Base-by-base conservation (phyloP, 2,888 invertebrate species). In the Thera britannica region DNA sequence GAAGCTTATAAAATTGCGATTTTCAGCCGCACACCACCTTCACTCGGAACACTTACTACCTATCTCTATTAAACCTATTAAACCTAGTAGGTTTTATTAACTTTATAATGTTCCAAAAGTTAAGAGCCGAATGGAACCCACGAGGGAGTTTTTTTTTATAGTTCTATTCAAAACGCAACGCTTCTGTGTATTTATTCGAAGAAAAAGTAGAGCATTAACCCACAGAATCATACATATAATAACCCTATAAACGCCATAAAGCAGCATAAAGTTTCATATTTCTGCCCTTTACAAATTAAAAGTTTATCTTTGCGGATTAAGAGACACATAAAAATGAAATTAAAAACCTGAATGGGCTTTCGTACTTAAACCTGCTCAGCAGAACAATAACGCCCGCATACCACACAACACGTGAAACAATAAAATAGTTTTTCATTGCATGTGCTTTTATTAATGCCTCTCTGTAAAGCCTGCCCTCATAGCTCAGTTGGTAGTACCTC, bases 341-440 rank as follows among this genome's bases (percentile, higher is more conserved):
- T 61, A 71, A 72, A 73, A 68, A 44, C 58, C 60, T 56, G 58
- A 72, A 63, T 49, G 51, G 62, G 65, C 63, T 65, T 63, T 79
- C 77, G 74, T 75, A 79, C 80, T 80, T 79, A 68, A 74, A 78
- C 75, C 72, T 68, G 75, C 75, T 75, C 71, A 79, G 79, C 74
- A 70, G 61, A 70, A 77, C 77, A 70, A 79, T 83, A 79, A 82
- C 78, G 77, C 77, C 75, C 72, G 79, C 79, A 79, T 72, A 68
- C 74, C 75, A 75, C 76, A 77, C 61, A 59, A 54, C 68, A 66
- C 66, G 60, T 67, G 57, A 63, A 63, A 66, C 66, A 70, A 60
- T 63, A 60, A 65, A 66, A 54, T 61, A 63, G 60, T 64, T 65
- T 63, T 73, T 71, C 49, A 71, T 62, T 68, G 62, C 69, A n/a